Base-by-base conservation (phyloP, 2,888 invertebrate species). In the Heliconius aoede region DNA sequence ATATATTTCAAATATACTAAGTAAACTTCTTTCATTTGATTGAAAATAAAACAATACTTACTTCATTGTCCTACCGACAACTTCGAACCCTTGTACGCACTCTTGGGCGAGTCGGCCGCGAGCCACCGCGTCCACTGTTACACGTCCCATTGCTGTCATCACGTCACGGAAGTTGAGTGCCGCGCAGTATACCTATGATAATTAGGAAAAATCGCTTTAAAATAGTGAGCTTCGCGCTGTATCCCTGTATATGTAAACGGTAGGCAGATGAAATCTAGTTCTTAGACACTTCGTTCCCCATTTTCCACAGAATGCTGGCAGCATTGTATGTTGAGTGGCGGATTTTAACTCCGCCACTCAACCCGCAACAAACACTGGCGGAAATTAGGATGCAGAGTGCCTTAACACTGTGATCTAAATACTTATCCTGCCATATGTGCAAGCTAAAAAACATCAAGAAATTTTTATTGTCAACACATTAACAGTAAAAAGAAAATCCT, bases 111-210 rank as follows among this genome's bases (percentile, higher is more conserved):
- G 85, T n/a, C 96, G 93, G 0, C 94, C 95, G 46, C 95, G 95
- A 0, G 97, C 97, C 1, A 98, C 96, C 1, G 97, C 96, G 87
- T 99, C 99, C 0, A 96, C 96, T 11, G 97, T 96, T 9, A 99
- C 95, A 85, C 98, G 98, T 2, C 98, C 99, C 1, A 98, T 98
- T 0, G 99, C 98, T 1, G 98, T 95, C 99, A 99, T 99, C 0
- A 99, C 95, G 88, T 99, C 99, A 85, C 98, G 96, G 96, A 99
- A 99, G 92, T 99, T 99, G 21, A 99, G 88, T 0, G 98, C 96
- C 0, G 98, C 92, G 86, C 97, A 98, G 84, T 96, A 95, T 0
- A 97, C 95, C 88, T 95, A 86, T 0, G 8, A 9, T 13, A 24
- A 36, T 32, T 5, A 5, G 60, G 13, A 24, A 58, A 55, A n/a